These are phyloP conservation scores for Ptilonorhynchus violaceus DNA, from an alignment of 2,113 vertebrate genomes.

Conservation along the genomic window DNA sequence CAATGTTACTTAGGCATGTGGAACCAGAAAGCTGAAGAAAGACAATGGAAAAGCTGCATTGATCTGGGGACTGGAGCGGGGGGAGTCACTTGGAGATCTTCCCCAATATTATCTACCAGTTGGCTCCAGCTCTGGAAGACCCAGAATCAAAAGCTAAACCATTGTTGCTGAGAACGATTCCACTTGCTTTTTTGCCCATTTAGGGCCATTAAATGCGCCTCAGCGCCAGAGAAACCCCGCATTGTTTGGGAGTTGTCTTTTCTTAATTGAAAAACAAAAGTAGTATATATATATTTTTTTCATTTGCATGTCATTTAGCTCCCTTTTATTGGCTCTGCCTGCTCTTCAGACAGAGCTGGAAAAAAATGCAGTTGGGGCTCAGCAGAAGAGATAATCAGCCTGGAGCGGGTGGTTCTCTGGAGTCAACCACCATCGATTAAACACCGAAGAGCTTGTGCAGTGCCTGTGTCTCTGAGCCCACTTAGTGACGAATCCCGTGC, in stretches of 20 bases:
- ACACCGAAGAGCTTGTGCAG: not conserved
- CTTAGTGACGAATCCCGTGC: not conserved
- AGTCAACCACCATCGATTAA: not conserved
- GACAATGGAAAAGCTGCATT: not conserved
- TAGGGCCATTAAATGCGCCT: not conserved
- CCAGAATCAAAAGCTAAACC: not conserved
- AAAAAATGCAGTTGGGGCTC: not conserved
- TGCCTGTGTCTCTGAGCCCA: not conserved
- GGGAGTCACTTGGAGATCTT: not conserved
- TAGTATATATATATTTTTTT: not conserved
- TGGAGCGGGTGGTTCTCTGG: not conserved
- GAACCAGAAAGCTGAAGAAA: not conserved
- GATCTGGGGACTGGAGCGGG: rapidly evolving
- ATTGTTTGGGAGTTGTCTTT: conserved; percentile 27
- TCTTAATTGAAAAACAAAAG: conserved; percentile 57
- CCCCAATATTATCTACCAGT: not conserved
- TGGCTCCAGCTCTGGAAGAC: not conserved
- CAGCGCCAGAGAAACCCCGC: not conserved
- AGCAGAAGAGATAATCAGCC: conserved; percentile 6
- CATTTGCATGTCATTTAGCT: not conserved
- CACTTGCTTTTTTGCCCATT: conserved; percentile 22
- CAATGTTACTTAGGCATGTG: not conserved
- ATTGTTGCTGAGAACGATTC: not conserved
- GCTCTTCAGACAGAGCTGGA: not conserved
- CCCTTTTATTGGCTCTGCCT: not conserved